Evolutionary conservation across 92 coral and sea anemone genomes (phyloP).

Genomic region (Montipora capitata): DNA sequence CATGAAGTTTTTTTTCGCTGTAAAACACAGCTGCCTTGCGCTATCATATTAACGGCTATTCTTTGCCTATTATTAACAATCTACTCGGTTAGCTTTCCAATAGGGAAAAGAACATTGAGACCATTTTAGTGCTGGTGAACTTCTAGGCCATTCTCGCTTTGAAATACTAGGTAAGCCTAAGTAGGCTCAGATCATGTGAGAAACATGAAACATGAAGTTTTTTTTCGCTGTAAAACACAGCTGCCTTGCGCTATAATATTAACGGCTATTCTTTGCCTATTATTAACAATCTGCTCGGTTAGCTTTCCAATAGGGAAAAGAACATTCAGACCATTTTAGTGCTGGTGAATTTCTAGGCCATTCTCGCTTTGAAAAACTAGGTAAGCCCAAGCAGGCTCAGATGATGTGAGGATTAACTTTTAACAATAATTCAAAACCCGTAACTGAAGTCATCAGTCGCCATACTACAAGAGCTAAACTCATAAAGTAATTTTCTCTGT

Average conservation of each 20-base stretch:
- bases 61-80: constrained; percentile 26
- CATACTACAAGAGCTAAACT: too few relatives aligned
- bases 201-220: constrained; percentile 38
- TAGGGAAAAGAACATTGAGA: constrained; percentile 10
- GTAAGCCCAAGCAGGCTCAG: too few relatives aligned
- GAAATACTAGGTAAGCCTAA: too few relatives aligned
- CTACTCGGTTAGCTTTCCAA: constrained; percentile 21
- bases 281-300: constrained; percentile 18
- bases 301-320: constrained; percentile 9
- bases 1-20: constrained; percentile 44
- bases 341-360: not conserved
- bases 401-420: too few relatives aligned
- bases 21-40: constrained; percentile 69
- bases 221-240: constrained; percentile 68
- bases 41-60: constrained; percentile 76
- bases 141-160: constrained; percentile 4
- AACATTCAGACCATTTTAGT: constrained; percentile 5
- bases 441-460: too few relatives aligned
- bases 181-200: too few relatives aligned
- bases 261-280: constrained; percentile 60
- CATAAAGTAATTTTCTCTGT: too few relatives aligned
- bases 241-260: constrained; percentile 68
- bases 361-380: not conserved
- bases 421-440: too few relatives aligned
- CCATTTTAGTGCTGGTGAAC: not conserved